Conservation (phyloP, 2,113 vertebrate genomes). For the Mohoua ochrocephala region DNA sequence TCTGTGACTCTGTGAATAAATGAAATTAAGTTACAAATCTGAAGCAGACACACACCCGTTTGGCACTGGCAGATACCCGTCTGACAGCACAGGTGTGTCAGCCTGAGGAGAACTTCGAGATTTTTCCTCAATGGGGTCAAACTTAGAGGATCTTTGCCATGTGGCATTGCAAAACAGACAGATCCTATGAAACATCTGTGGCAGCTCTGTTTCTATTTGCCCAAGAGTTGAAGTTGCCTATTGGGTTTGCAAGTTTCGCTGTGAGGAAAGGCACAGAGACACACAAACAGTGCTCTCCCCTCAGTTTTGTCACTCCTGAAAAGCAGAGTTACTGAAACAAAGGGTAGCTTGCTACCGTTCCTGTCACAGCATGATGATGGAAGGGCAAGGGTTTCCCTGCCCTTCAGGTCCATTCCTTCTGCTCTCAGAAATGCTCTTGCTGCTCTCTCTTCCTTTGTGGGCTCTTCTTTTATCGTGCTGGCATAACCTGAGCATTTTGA, state of each 20-base stretch:
- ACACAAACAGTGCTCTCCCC: background rate
- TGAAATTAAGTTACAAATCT: background rate
- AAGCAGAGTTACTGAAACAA: background rate
- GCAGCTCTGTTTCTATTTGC: background rate
- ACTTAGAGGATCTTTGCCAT: background rate
- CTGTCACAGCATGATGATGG: accelerated
- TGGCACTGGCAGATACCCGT: background rate
- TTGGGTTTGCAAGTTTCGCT: background rate
- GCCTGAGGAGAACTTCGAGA: background rate
- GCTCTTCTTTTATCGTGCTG: background rate
- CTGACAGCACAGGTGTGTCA: background rate
- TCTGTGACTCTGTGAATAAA: background rate
- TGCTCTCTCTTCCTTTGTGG: background rate
- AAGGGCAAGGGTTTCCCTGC: background rate
- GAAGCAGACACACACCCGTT: background rate
- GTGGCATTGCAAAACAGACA: background rate
- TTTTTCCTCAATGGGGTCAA: background rate
- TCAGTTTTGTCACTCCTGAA: background rate
- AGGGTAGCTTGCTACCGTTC: background rate
- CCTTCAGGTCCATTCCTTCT: background rate
- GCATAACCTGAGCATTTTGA: background rate
- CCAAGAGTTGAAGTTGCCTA: background rate
- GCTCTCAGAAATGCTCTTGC: background rate
- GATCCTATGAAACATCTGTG: background rate
- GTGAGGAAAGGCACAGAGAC: background rate